Conservation (phyloP, 2,888 invertebrate species). For the Phania funesta region DNA sequence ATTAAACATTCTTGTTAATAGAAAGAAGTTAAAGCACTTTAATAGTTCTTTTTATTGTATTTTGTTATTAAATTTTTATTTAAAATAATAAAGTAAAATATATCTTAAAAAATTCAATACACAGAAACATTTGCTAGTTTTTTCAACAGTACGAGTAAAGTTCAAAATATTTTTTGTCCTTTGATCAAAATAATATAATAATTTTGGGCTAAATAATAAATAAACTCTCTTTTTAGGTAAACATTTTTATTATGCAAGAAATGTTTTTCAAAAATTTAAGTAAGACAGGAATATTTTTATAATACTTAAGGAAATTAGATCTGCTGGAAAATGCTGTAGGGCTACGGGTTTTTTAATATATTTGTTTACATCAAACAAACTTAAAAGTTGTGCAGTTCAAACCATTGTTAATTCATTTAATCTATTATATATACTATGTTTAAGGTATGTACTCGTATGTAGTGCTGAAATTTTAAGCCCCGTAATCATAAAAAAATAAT, state of each 20-base stretch:
- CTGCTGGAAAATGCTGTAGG: background rate
- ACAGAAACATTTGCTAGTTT: background rate
- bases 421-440: no score
- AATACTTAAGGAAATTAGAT: slow-evolving; percentile 8
- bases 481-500: no score
- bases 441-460: no score
- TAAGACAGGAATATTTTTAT: background rate
- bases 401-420: background rate
- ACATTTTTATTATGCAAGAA: background rate
- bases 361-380: background rate
- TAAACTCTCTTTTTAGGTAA: no score
- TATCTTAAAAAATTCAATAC: background rate
- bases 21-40: slow-evolving; percentile 43
- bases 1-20: slow-evolving; percentile 1
- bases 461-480: no score
- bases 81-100: background rate
- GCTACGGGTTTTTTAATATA: background rate
- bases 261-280: background rate
- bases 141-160: background rate
- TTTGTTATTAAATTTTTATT: background rate
- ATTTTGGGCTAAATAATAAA: background rate
- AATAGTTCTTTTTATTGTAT: background rate
- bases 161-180: no score
- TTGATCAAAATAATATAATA: no score
- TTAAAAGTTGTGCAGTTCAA: background rate